Evolutionary conservation across 2,113 vertebrate genomes (phyloP).

Genomic region (Phalacrocorax brasilianus): DNA sequence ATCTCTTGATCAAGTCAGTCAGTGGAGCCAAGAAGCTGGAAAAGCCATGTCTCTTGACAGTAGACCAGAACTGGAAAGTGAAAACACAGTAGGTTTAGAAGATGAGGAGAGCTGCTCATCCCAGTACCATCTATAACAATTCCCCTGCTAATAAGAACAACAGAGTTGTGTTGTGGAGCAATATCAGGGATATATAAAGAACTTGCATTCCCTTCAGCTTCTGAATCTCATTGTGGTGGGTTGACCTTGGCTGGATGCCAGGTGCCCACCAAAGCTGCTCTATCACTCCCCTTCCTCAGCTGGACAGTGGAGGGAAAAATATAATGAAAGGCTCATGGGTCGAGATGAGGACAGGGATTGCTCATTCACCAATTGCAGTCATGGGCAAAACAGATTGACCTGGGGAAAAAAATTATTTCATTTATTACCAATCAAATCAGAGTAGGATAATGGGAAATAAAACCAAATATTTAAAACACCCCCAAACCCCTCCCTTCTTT

Average conservation of each 20-base stretch:
- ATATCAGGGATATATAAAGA: background rate
- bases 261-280: background rate
- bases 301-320: background rate
- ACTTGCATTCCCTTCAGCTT: background rate
- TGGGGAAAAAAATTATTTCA: background rate
- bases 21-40: background rate
- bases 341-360: background rate
- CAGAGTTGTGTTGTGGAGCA: background rate
- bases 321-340: background rate
- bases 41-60: background rate
- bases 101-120: background rate
- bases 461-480: too few species aligned
- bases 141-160: background rate
- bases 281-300: background rate
- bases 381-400: background rate
- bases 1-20: background rate
- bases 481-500: too few species aligned
- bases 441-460: background rate
- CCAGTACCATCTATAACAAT: background rate
- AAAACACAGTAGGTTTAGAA: background rate
- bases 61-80: background rate
- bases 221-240: background rate
- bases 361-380: background rate
- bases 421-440: background rate
- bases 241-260: background rate